Evolutionary conservation across 2,888 invertebrate genomes (phyloP).

Genomic region (Diaphora mendica): DNA sequence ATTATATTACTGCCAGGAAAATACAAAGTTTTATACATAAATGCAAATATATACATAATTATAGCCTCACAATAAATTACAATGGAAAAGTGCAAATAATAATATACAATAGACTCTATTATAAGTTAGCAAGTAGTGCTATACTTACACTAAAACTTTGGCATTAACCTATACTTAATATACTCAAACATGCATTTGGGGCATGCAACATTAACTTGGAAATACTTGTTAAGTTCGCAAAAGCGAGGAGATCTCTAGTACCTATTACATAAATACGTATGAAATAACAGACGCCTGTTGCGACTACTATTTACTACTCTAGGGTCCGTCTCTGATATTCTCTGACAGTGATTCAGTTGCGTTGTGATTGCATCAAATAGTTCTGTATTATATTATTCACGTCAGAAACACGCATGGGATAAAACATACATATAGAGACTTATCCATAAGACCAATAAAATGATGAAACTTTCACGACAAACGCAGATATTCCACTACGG

Average conservation of each 20-base stretch:
- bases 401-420: not conserved
- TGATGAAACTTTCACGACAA: constrained; percentile 6
- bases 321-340: not conserved
- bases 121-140: no score
- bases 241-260: not conserved
- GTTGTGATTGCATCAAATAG: not conserved
- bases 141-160: no score
- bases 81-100: no score
- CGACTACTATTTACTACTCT: not conserved
- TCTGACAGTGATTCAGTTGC: not conserved
- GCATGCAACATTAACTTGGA: no score
- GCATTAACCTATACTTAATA: no score
- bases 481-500: not conserved
- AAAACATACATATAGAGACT: not conserved
- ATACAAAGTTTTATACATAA: no score
- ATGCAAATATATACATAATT: no score
- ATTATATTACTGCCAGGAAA: no score
- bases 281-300: not conserved
- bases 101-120: no score
- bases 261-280: not conserved
- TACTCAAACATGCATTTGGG: no score
- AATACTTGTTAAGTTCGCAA: not conserved
- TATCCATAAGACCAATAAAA: constrained; percentile 10
- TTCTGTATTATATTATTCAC: not conserved
- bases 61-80: no score